phyloP scores from a whole-genome alignment of 2,113 vertebrate species.

The Mugil cephalus region DNA sequence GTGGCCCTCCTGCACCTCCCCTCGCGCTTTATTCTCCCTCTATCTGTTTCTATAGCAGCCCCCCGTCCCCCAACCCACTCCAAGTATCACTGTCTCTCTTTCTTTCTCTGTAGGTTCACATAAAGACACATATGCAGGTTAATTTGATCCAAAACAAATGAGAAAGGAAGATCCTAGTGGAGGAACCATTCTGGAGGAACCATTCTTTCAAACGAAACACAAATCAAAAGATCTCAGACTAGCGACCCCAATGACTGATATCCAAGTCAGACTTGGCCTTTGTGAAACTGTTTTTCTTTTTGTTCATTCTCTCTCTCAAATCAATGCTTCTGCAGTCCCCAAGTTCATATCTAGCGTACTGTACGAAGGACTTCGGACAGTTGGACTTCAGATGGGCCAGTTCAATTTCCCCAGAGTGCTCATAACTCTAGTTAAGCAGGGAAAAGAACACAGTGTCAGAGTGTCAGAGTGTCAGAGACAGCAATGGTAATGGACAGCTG shows the following conservation, averaged over 20 bases:
- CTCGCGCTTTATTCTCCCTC: conserved; percentile 70
- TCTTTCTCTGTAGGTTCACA: conserved; percentile 88
- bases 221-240: conserved; percentile 83
- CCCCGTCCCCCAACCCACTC: conserved; percentile 48
- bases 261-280: conserved; percentile 76
- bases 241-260: conserved; percentile 76
- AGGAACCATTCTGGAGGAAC: conserved; percentile 73
- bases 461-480: conserved; percentile 85
- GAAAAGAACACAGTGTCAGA: conserved; percentile 86
- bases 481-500: conserved; percentile 79
- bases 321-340: conserved; percentile 81
- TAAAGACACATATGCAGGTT: conserved; percentile 81
- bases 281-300: conserved; percentile 73
- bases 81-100: conserved; percentile 82
- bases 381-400: conserved; percentile 84
- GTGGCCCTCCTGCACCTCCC: conserved; percentile 79
- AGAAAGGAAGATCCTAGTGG: conserved; percentile 76
- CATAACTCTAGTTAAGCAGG: conserved; percentile 86
- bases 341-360: conserved; percentile 85
- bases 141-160: conserved; percentile 79
- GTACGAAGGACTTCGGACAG: conserved; percentile 85
- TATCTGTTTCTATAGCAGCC: conserved; percentile 65
- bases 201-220: conserved; percentile 83
- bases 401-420: conserved; percentile 84
- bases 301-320: conserved; percentile 73